A percentile compares a stretch with the other conserved stretches of the same genome.
Conservation (phyloP, 2,888 invertebrate species). For the Choreutis nemorana region DNA sequence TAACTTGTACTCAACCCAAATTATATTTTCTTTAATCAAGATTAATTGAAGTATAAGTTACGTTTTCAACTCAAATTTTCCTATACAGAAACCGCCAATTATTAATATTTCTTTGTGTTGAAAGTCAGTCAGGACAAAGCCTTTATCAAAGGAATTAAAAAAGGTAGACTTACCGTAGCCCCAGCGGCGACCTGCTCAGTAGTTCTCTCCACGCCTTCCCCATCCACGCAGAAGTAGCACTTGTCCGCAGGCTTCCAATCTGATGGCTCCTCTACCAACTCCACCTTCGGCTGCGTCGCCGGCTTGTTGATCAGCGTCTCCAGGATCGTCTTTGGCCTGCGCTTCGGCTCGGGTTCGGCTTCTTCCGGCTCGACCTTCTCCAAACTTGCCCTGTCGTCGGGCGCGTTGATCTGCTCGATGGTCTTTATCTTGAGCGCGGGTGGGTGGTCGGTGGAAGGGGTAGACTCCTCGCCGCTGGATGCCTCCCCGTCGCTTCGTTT, state of each 20-base stretch:
- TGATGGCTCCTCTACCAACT: conserved; percentile 52
- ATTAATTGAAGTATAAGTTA: too few relatives aligned
- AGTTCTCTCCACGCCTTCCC: conserved; percentile 27
- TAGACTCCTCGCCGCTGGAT: conserved; percentile 55
- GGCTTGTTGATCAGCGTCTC: conserved; percentile 61
- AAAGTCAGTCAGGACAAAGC: neutral
- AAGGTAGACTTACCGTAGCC: conserved; percentile 7
- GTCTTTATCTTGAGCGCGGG: conserved; percentile 61
- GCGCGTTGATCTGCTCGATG: conserved; percentile 60
- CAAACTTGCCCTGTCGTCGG: conserved; percentile 30
- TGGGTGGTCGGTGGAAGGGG: conserved; percentile 54
- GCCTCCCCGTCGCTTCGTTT: conserved; percentile 45
- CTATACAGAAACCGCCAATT: too few relatives aligned
- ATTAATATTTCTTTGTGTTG: too few relatives aligned
- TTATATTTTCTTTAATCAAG: too few relatives aligned
- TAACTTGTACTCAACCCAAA: too few relatives aligned
- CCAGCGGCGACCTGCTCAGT: conserved; percentile 21
- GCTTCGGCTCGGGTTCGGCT: conserved; percentile 18
- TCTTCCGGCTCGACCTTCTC: conserved; percentile 10
- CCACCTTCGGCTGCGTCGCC: conserved; percentile 52
- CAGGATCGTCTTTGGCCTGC: conserved; percentile 58
- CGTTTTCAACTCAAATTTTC: too few relatives aligned
- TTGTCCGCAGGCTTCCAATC: conserved; percentile 87
- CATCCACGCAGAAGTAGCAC: conserved; percentile 81
- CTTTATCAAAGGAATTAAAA: too few relatives aligned